Base-by-base conservation (phyloP, 2,888 invertebrate genomes). In the Dasysyrphus albostriatus region DNA sequence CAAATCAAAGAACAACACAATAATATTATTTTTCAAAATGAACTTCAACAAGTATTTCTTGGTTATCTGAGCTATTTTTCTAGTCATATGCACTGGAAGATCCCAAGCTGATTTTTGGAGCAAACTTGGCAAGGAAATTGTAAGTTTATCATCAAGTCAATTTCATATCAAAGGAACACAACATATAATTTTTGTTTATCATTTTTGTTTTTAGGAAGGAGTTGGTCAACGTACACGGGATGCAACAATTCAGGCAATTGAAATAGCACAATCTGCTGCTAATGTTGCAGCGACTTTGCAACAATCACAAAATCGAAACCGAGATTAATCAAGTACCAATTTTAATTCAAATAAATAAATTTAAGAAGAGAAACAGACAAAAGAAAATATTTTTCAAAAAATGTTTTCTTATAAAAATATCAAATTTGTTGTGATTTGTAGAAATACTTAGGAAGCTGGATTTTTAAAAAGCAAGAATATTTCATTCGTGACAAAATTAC, bases 71-170 rank as follows among this genome's bases (percentile, higher is more conserved):
- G 14, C n/a, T 44, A n/a, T 44, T 44, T 44, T 44, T 6, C n/a
- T 44, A 6, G n/a, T 44, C 7, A 14, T 44, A 44, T 44, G n/a
- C 7, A n/a, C n/a, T n/a, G 44, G 44, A n/a, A n/a, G 6, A n/a
- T 44, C 44, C n/a, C 14, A n/a, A 44, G 44, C 44, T n/a, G 44
- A 44, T 44, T 44, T 44, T 44, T 44, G 44, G 44, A 44, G n/a
- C 5, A 42, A 5, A 42, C 5, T 42, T 0, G 42, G 42, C 42
- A 42, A 42, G 14, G 42, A 42, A 42, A 42, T 42, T 14, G 42
- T 42, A 42, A 42, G 42, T 42, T 42, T 42, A 5, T 14, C 4
- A 5, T 14, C 4, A 5, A 14, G 3, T 10, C 10, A 39, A 3
- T 39, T 39, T 39, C 24, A 2, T 9, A 39, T 39, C 10, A 2